These are phyloP conservation scores for Maniola hyperantus DNA, from an alignment of 2,888 invertebrate species.

Conservation along the genomic window DNA sequence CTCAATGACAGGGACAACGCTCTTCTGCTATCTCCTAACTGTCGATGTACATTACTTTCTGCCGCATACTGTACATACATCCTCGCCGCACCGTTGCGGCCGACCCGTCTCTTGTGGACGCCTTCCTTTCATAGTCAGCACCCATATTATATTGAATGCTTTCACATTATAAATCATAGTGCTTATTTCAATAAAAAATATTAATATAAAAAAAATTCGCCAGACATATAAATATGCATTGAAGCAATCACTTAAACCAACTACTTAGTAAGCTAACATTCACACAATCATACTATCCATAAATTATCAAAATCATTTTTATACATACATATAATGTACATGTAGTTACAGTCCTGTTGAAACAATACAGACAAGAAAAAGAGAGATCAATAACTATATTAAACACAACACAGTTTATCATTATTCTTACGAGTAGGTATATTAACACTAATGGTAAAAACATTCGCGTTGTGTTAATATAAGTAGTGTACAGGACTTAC, in stretches of 20 bases:
- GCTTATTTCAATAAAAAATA: too few species aligned
- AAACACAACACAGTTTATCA: conserved; percentile 4
- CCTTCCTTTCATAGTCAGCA: too few species aligned
- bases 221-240: not conserved
- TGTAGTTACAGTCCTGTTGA: conserved; percentile 43
- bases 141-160: too few species aligned
- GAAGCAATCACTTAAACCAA: not conserved
- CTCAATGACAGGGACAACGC: too few species aligned
- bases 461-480: conserved; percentile 54
- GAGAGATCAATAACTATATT: not conserved
- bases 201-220: conserved; percentile 3
- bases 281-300: not conserved
- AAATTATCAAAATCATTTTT: not conserved
- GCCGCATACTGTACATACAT: too few species aligned
- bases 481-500: conserved; percentile 57
- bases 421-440: not conserved
- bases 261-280: not conserved
- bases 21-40: too few species aligned
- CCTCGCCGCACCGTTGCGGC: too few species aligned
- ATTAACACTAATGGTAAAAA: conserved; percentile 21
- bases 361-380: conserved; percentile 1
- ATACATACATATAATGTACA: conserved; percentile 32
- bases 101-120: too few species aligned
- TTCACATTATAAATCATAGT: too few species aligned
- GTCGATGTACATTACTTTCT: too few species aligned